Conservation (phyloP, 2,113 vertebrate species). For the Cichladusa arquata region DNA sequence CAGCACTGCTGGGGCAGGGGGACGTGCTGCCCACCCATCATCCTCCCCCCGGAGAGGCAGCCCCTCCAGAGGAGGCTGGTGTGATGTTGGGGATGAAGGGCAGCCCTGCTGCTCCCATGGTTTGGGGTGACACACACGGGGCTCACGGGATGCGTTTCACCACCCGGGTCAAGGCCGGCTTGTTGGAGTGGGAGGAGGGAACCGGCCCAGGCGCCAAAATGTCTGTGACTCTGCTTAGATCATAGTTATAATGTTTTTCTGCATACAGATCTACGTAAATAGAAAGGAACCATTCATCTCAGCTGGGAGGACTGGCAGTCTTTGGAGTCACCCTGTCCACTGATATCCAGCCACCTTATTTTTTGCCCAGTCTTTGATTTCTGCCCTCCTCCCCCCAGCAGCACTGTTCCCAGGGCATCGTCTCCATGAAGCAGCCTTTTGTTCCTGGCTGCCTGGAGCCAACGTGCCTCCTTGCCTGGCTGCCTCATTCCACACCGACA, state of each 20-base stretch:
- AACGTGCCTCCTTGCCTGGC: not conserved
- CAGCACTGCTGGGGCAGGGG: not conserved
- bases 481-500: slow-evolving; percentile 11
- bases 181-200: slow-evolving; percentile 39
- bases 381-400: slow-evolving; percentile 33
- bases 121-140: not conserved
- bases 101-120: not conserved
- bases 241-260: slow-evolving; percentile 47
- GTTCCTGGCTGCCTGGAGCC: slow-evolving; percentile 38
- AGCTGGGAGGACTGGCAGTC: not conserved
- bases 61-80: not conserved
- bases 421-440: slow-evolving; percentile 39
- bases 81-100: fast-evolving
- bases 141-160: not conserved
- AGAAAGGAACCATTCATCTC: slow-evolving; percentile 63
- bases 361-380: slow-evolving; percentile 43
- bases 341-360: slow-evolving; percentile 51
- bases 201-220: slow-evolving; percentile 37
- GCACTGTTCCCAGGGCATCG: slow-evolving; percentile 10
- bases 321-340: slow-evolving; percentile 48
- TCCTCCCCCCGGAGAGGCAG: fast-evolving
- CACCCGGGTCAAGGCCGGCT: not conserved
- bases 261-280: slow-evolving; percentile 32
- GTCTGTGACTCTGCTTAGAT: slow-evolving; percentile 58
- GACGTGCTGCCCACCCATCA: not conserved